A percentile compares a stretch with the other conserved stretches of the same genome.
Conservation (phyloP, 2,888 invertebrate species). For the Pemphredon lugubris region DNA sequence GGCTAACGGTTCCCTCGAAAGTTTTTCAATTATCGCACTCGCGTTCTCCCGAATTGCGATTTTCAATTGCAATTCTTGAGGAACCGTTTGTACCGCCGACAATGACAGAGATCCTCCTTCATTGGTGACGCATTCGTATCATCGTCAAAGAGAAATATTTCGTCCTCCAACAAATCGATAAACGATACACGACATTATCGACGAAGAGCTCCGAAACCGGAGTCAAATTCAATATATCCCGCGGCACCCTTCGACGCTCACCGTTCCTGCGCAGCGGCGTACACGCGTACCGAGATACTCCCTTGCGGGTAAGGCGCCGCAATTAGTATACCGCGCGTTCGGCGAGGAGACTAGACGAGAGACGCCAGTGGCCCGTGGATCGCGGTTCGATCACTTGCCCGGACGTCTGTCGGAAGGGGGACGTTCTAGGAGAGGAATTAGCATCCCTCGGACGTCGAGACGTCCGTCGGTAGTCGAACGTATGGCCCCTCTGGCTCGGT, state of each 20-base stretch:
- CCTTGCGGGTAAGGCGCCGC: slow-evolving; percentile 7
- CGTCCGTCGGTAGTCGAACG: slow-evolving; percentile 35
- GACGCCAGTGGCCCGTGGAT: slow-evolving; percentile 14
- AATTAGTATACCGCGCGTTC: slow-evolving; percentile 37
- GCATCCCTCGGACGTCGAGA: slow-evolving; percentile 47
- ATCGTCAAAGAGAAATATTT: not conserved
- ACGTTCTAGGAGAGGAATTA: slow-evolving; percentile 41
- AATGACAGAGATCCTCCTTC: slow-evolving; percentile 28
- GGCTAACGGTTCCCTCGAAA: not conserved
- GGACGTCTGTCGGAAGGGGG: slow-evolving; percentile 30
- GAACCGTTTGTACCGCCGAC: slow-evolving; percentile 22
- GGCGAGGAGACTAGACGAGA: slow-evolving; percentile 7
- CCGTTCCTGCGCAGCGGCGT: not conserved
- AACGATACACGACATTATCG: no score
- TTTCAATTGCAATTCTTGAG: no score
- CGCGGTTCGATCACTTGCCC: not conserved
- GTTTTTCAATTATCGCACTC: not conserved
- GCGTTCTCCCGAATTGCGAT: not conserved
- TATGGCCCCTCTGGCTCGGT: slow-evolving; percentile 16
- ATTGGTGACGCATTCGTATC: not conserved
- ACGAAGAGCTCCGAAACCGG: no score
- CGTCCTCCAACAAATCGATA: no score
- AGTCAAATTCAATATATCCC: no score
- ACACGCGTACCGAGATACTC: slow-evolving; percentile 8
- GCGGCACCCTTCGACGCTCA: no score